phyloP scores from a whole-genome alignment of 2,888 invertebrate genomes.

The Calephelis perditalis region DNA sequence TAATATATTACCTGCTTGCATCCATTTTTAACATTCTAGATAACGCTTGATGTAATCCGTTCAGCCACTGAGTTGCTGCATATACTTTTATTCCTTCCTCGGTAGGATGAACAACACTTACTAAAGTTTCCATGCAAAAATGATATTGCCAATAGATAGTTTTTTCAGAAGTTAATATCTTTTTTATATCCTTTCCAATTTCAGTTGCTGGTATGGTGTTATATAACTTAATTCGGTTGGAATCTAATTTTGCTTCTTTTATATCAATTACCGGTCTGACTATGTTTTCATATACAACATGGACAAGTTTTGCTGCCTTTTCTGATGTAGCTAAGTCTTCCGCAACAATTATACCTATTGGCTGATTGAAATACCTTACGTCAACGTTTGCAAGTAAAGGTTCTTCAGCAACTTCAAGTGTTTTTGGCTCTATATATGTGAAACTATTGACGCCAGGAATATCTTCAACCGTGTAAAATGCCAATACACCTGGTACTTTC shows the following conservation, averaged over 20 bases:
- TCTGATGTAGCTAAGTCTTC: conserved; percentile 60
- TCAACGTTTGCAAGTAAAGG: conserved; percentile 51
- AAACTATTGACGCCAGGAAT: conserved; percentile 81
- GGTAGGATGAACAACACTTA: conserved; percentile 78
- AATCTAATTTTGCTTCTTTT: not conserved
- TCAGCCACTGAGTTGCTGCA: conserved; percentile 79
- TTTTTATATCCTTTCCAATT: conserved; percentile 49
- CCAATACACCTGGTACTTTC: conserved; percentile 80
- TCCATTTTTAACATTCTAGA: conserved; percentile 74
- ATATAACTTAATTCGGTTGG: not conserved
- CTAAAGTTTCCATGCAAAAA: conserved; percentile 84
- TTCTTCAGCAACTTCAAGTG: not conserved
- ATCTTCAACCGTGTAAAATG: conserved; percentile 80
- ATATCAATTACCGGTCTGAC: not conserved
- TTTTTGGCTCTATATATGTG: not conserved
- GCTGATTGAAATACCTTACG: conserved; percentile 77
- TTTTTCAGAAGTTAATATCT: conserved; percentile 68
- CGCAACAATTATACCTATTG: conserved; percentile 80
- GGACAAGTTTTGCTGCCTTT: conserved; percentile 65
- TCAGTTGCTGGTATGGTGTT: conserved; percentile 37
- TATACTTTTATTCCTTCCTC: conserved; percentile 84
- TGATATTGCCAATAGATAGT: conserved; percentile 81
- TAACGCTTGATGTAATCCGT: conserved; percentile 72
- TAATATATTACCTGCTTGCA: conserved; percentile 72
- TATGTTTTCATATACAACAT: not conserved